Conservation (phyloP, 2,797 vertebrate genomes). For the Poecilia velifera region DNA sequence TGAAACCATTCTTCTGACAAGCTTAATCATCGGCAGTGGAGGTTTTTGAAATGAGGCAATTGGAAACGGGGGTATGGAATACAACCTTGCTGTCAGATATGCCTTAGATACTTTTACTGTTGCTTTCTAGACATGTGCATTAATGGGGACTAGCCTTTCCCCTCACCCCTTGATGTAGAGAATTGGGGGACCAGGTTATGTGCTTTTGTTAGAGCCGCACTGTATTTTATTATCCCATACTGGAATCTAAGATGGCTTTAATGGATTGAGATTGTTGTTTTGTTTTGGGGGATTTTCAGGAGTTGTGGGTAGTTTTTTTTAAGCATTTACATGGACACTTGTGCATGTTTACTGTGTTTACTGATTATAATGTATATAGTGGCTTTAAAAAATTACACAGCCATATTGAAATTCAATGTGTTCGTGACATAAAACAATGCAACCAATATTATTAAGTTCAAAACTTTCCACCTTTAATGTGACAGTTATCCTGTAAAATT, state of each 20-base stretch:
- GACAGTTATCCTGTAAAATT: neutral
- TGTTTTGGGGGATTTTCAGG: too few relatives aligned
- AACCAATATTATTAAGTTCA: neutral
- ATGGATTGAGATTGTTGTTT: neutral
- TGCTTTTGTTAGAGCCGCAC: neutral
- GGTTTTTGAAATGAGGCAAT: neutral
- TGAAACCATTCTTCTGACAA: neutral
- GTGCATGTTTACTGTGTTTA: neutral
- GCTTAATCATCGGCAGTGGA: neutral
- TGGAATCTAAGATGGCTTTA: neutral
- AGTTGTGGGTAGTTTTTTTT: neutral
- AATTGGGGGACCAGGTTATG: neutral
- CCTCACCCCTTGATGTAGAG: neutral
- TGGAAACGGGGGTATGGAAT: neutral
- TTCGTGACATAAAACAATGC: neutral
- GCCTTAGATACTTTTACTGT: neutral
- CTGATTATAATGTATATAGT: too few relatives aligned
- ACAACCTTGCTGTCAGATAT: neutral
- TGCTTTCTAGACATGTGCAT: neutral
- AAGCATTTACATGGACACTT: neutral
- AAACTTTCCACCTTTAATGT: neutral
- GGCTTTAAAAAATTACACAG: neutral
- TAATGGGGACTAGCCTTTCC: neutral
- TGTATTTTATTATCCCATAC: neutral
- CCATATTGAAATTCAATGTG: neutral